A percentile compares a stretch with the other conserved stretches of the same genome.
phyloP scores from a whole-genome alignment of 2,888 invertebrate species.

The Drosophila multiciliata region DNA sequence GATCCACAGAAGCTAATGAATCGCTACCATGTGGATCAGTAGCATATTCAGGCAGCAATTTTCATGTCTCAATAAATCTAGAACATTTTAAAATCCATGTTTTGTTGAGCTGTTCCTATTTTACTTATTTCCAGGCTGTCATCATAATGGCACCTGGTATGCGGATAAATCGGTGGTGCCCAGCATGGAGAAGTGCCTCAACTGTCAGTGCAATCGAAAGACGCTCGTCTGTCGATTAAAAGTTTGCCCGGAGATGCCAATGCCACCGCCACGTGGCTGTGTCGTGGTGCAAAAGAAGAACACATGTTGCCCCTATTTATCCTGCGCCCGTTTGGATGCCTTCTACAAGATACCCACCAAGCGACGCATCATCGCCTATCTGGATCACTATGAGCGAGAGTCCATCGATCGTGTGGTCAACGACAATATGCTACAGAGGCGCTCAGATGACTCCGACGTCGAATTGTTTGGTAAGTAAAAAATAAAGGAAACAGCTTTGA shows the following conservation, averaged over 20 bases:
- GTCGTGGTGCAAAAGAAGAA: conserved; percentile 89
- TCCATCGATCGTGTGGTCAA: conserved; percentile 84
- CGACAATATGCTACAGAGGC: conserved; percentile 82
- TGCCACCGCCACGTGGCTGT: conserved; percentile 91
- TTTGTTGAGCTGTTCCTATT: neutral
- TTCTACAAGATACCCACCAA: conserved; percentile 82
- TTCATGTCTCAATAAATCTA: conserved; percentile 22
- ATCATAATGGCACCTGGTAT: conserved; percentile 90
- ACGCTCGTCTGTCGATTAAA: conserved; percentile 91
- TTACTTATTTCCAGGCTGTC: conserved; percentile 86
- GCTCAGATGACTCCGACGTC: conserved; percentile 84
- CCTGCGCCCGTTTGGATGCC: conserved; percentile 88
- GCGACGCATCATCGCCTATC: conserved; percentile 82
- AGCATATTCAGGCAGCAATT: neutral
- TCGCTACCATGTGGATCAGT: conserved; percentile 8
- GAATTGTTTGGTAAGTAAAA: conserved; percentile 73
- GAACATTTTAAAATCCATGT: conserved; percentile 10
- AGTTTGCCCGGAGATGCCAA: conserved; percentile 90
- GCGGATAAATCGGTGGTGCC: conserved; percentile 88
- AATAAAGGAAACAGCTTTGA: neutral
- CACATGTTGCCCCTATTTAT: conserved; percentile 91
- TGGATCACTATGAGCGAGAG: conserved; percentile 83
- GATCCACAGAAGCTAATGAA: conserved; percentile 21
- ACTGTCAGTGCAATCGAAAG: conserved; percentile 90
- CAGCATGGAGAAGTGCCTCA: conserved; percentile 91